Percentiles rank a stretch among this genome's conserved stretches.
Evolutionary conservation across 2,888 invertebrate species (phyloP).

Genomic region (Acholoe squamosa): DNA sequence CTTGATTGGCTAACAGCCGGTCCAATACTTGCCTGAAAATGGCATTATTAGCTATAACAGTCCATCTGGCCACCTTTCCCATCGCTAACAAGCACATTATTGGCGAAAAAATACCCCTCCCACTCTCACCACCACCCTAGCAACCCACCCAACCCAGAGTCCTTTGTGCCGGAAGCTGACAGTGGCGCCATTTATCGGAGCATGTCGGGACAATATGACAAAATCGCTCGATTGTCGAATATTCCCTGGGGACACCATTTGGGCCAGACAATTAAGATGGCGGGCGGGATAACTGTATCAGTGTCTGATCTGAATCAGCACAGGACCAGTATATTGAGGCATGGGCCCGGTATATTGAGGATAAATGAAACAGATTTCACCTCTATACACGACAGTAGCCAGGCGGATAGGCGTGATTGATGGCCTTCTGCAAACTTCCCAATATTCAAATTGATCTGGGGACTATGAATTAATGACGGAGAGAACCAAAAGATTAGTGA

Average conservation of each 20-base stretch:
- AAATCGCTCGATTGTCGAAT: conserved; percentile 41
- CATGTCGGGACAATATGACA: conserved; percentile 39
- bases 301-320: background rate
- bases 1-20: background rate
- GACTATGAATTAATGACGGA: conserved; percentile 3
- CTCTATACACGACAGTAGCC: background rate
- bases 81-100: background rate
- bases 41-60: no score
- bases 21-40: no score
- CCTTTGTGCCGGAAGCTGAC: background rate
- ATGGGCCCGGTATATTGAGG: background rate
- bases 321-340: no score
- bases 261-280: conserved; percentile 43
- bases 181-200: background rate
- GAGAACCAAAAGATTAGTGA: background rate
- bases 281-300: background rate
- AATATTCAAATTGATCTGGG: background rate
- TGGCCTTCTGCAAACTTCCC: background rate
- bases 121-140: background rate
- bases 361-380: background rate
- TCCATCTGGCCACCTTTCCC: background rate
- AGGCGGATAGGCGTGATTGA: background rate
- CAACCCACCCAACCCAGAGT: conserved; percentile 4
- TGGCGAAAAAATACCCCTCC: background rate
- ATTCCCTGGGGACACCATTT: background rate